Evolutionary conservation across 2,113 vertebrate genomes (phyloP), one percentile per base, ranked within the genome.

Genomic region (Saguinus midas): DNA sequence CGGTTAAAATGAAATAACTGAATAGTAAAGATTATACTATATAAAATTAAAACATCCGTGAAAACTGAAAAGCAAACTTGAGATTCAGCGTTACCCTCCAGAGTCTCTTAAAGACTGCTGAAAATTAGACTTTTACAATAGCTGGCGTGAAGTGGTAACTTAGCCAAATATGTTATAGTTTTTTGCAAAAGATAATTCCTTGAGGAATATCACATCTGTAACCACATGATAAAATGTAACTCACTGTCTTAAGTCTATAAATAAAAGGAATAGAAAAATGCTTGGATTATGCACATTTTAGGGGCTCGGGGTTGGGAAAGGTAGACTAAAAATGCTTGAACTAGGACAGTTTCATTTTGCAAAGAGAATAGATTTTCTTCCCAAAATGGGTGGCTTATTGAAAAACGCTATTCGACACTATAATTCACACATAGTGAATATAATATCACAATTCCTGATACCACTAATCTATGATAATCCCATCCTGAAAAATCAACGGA

Each of bases 11-110:
- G 90, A 97, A 97, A 92, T 87, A 78, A 1, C 70, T 95, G 52
- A 87, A 86, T 72, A 78, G 70, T 75, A 93, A 95, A 81, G 64
- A 87, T 92, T 92, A 61, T 58, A 92, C 35, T 55, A 23, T 40
- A 79, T 90, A 87, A 91, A 97, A 90, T 93, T 95, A 95, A 95
- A 96, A 87, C 50, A 97, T 40, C 66, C 87, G 66, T 96, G 89
- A 75, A 96, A 94, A 95, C 55, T 92, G 80, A 96, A 94, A 93
- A 64, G 80, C 40, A 93, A 78, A 73, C 52, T 37, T 90, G 13
- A 79, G 23, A 94, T 58, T 97, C 91, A 48, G 0, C 45, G 55
- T 81, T 81, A 90, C 50, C 35, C 92, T 85, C 84, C 6, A 13
- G 79, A 37, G 94, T 50, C 70, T 90, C 70, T 80, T 96, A 93